Evolutionary conservation across 2,888 invertebrate species (phyloP), one percentile per base, ranked within the genome.

Genomic region (Drosophila rellima): DNA sequence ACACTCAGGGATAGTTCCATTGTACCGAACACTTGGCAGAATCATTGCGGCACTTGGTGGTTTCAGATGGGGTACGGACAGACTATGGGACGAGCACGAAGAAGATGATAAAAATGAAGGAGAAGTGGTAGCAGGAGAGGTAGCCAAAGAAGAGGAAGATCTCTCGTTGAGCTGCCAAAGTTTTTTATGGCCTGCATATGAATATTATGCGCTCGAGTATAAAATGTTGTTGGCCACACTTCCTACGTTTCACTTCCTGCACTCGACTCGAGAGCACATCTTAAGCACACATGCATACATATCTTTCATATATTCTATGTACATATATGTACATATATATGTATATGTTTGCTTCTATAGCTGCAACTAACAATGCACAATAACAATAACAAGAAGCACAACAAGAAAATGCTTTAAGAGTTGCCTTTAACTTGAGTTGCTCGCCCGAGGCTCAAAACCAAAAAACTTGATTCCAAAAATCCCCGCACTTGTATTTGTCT

Each of bases 181-280:
- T 84, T 87, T 88, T 79, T 82, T 88, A 86, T 84, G 80, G 75
- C 72, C 78, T 79, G 80, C 90, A 86, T 90, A 90, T 90, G 89
- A 90, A 89, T 89, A 90, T 90, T 90, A 88, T 90, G 80, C 90
- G 82, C 90, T 87, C 81, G 80, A 84, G 80, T 89, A 87, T 85
- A 81, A 90, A 90, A 90, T 88, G 87, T 88, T 84, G 90, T 89
- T 88, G 88, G 88, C 84, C 88, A 89, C 84, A 89, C 88, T 85
- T 88, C 88, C 84, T 89, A 84, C 83, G 82, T 89, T 89, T 73
- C 88, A 89, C 89, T 78, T 84, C 83, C 83, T 89, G 89, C 88
- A 88, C 89, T 87, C 75, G 74, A 50, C 61, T 78, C 48, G 47
- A 67, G 86, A 64, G 62, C 80, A 57, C 62, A 67, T 63, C 77